Conservation (phyloP, 2,797 vertebrate species). For the Periophthalmus magnuspinnatus region DNA sequence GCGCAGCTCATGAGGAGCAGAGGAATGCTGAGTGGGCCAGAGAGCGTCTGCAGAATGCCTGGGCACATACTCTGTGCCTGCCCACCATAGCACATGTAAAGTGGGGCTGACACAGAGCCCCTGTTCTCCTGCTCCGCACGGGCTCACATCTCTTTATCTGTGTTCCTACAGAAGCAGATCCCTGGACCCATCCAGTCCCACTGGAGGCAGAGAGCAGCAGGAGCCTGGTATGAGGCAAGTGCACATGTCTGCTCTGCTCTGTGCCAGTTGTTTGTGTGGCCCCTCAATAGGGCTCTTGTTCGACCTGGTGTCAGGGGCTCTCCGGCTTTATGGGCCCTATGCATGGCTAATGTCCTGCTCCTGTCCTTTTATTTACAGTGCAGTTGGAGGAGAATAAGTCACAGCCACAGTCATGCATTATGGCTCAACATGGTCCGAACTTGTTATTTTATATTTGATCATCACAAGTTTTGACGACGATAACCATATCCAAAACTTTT, state of each 20-base stretch:
- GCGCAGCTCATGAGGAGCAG: slow-evolving; percentile 18
- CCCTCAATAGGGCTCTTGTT: slow-evolving; percentile 69
- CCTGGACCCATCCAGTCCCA: slow-evolving; percentile 36
- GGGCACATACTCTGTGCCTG: slow-evolving; percentile 73
- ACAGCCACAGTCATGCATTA: slow-evolving; percentile 27
- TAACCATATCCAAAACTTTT: neutral
- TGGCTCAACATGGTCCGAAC: slow-evolving; percentile 13
- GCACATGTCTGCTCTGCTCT: slow-evolving; percentile 62
- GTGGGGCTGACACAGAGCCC: slow-evolving; percentile 63
- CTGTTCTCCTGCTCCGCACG: slow-evolving; percentile 49
- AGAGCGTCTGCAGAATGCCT: slow-evolving; percentile 66
- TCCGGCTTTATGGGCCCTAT: slow-evolving; percentile 47
- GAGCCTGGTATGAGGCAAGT: slow-evolving; percentile 82
- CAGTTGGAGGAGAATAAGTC: slow-evolving; percentile 57
- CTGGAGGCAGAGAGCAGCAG: slow-evolving; percentile 56
- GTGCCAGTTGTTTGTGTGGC: slow-evolving; percentile 64
- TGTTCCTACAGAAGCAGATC: slow-evolving; percentile 41
- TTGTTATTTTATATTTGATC: neutral
- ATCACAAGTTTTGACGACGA: neutral
- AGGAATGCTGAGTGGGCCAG: slow-evolving; percentile 79
- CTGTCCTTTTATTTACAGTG: slow-evolving; percentile 56
- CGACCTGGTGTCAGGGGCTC: slow-evolving; percentile 59
- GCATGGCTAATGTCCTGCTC: slow-evolving; percentile 37
- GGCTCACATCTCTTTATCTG: slow-evolving; percentile 40
- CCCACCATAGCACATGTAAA: slow-evolving; percentile 69